A percentile compares a stretch with the other conserved stretches of the same genome.
Evolutionary conservation across 2,888 invertebrate genomes (phyloP).

Genomic region (Lasioglossum zephyrum): DNA sequence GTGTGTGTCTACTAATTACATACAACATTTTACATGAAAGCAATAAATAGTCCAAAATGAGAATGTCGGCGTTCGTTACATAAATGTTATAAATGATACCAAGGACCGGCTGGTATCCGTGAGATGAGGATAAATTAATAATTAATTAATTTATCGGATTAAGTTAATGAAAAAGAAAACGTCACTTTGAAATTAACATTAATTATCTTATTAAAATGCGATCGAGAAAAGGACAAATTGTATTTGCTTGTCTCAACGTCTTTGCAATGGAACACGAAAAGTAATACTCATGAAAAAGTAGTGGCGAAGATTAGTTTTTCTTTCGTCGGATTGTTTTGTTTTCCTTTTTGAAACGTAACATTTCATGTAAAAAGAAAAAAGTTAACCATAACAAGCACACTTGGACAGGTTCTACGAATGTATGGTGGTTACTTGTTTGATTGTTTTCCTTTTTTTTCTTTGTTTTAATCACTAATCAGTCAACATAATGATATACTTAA

Average conservation of each 20-base stretch:
- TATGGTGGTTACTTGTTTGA: slow-evolving; percentile 16
- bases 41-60: slow-evolving; percentile 71
- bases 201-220: slow-evolving; percentile 63
- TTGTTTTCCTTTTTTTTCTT: neutral
- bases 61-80: slow-evolving; percentile 56
- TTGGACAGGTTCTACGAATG: slow-evolving; percentile 31
- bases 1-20: slow-evolving; percentile 62
- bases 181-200: slow-evolving; percentile 44
- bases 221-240: slow-evolving; percentile 68
- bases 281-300: slow-evolving; percentile 56
- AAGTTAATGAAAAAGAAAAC: slow-evolving; percentile 48
- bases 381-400: slow-evolving; percentile 45
- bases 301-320: slow-evolving; percentile 20
- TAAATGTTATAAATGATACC: slow-evolving; percentile 39
- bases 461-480: slow-evolving; percentile 56
- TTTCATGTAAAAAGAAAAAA: neutral
- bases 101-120: slow-evolving; percentile 44
- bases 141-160: neutral
- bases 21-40: slow-evolving; percentile 70
- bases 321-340: neutral
- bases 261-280: slow-evolving; percentile 68
- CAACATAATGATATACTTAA: slow-evolving; percentile 58
- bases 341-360: slow-evolving; percentile 18
- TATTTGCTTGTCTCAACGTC: slow-evolving; percentile 70
- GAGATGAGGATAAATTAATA: slow-evolving; percentile 34